A percentile compares a stretch with the other conserved stretches of the same genome.
phyloP scores from a whole-genome alignment of 2,888 invertebrate genomes.

The Xestobium rufovillosum region DNA sequence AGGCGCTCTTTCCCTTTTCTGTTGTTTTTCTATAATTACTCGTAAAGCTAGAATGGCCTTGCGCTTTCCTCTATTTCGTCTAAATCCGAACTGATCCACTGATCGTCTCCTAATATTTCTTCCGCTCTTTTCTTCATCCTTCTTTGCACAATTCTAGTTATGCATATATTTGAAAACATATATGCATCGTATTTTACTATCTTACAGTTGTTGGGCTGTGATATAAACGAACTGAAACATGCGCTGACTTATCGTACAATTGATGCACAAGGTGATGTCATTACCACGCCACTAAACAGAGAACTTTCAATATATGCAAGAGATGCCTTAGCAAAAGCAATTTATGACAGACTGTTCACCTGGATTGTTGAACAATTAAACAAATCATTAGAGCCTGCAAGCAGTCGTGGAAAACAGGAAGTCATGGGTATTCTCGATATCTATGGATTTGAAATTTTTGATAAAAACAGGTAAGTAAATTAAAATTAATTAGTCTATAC shows the following conservation, averaged over 20 bases:
- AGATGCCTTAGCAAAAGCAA: slow-evolving; percentile 84
- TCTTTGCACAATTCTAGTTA: too few relatives aligned
- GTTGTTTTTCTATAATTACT: too few relatives aligned
- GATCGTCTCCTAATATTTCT: too few relatives aligned
- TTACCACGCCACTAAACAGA: slow-evolving; percentile 69
- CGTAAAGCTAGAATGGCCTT: too few relatives aligned
- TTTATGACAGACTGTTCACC: slow-evolving; percentile 84
- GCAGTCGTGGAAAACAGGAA: slow-evolving; percentile 50
- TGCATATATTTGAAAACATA: too few relatives aligned
- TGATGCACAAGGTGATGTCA: slow-evolving; percentile 75
- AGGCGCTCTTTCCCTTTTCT: too few relatives aligned
- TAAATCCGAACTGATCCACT: too few relatives aligned
- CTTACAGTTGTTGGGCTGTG: slow-evolving; percentile 69
- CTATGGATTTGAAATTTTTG: slow-evolving; percentile 91
- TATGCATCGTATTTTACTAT: too few relatives aligned
- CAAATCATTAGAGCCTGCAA: slow-evolving; percentile 57
- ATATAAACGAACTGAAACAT: slow-evolving; percentile 55
- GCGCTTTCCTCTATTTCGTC: too few relatives aligned
- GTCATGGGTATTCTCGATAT: slow-evolving; percentile 90
- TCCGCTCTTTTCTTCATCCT: too few relatives aligned
- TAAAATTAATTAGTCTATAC: slow-evolving; percentile 4
- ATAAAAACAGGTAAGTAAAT: slow-evolving; percentile 64
- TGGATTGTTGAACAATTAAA: slow-evolving; percentile 84
- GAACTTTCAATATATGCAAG: slow-evolving; percentile 80
- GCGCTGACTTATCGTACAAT: slow-evolving; percentile 81